A percentile compares a stretch with the other conserved stretches of the same genome.
Conservation (phyloP, 2,113 vertebrate species). For the Empidonax alnorum region DNA sequence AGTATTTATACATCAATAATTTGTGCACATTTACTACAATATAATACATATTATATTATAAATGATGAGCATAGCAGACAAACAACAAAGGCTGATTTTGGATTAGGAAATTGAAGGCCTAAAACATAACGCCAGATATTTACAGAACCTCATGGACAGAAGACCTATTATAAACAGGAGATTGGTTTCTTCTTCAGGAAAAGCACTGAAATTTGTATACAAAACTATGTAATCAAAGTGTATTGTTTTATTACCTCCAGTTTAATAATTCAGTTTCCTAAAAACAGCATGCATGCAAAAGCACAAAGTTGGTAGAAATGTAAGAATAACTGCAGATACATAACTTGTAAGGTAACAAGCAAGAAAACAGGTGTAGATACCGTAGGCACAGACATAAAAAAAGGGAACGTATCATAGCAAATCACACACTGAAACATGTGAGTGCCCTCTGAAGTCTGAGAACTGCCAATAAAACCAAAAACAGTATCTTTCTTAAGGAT, state of each 20-base stretch:
- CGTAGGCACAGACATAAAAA: neutral
- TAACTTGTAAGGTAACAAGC: neutral
- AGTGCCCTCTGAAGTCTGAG: neutral
- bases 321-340: neutral
- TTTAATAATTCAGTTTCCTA: neutral
- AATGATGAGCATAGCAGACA: neutral
- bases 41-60: neutral
- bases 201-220: neutral
- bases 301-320: neutral
- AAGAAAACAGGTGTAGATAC: neutral
- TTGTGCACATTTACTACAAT: neutral
- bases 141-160: neutral
- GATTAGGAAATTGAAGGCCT: neutral
- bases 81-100: neutral
- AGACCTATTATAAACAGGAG: neutral
- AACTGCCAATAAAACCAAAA: neutral
- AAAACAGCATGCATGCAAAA: neutral
- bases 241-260: neutral
- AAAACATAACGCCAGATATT: neutral
- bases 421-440: neutral
- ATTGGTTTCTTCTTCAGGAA: neutral
- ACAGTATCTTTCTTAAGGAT: conserved; percentile 76
- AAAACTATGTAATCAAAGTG: neutral
- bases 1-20: neutral
- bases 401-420: neutral